phyloP scores from a whole-genome alignment of 92 coral and sea anemone genomes.

The Actinernus sp. region DNA sequence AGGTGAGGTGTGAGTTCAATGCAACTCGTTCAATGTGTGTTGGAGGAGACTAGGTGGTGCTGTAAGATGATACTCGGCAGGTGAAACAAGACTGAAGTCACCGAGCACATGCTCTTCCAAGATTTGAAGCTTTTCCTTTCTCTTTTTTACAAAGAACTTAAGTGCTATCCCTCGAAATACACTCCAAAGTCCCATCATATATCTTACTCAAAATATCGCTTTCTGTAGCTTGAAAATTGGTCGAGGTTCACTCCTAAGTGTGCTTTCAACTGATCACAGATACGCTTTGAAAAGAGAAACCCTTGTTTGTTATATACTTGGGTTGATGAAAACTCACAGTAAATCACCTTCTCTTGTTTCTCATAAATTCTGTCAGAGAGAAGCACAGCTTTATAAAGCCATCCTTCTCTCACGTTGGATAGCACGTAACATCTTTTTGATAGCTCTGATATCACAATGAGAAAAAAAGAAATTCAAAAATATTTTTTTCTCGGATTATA shows the following conservation, averaged over 20 bases:
- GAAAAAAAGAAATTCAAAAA: too few relatives aligned
- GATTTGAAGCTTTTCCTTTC: conserved; percentile 47
- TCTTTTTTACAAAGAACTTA: conserved; percentile 16
- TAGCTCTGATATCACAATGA: neutral
- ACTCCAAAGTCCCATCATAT: too few relatives aligned
- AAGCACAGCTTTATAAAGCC: neutral
- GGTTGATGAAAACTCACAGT: neutral
- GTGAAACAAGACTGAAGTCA: conserved; percentile 24
- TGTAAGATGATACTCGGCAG: conserved; percentile 43
- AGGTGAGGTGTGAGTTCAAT: conserved; percentile 7
- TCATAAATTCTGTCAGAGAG: neutral
- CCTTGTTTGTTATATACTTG: too few relatives aligned
- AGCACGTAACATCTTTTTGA: too few relatives aligned
- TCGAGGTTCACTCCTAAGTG: too few relatives aligned
- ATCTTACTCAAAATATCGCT: too few relatives aligned
- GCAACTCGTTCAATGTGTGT: too few relatives aligned
- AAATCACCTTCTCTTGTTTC: neutral
- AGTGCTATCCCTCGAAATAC: conserved; percentile 17
- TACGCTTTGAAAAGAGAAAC: too few relatives aligned
- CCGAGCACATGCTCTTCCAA: conserved; percentile 53
- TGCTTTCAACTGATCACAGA: too few relatives aligned
- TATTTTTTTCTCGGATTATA: neutral
- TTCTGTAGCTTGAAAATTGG: too few relatives aligned
- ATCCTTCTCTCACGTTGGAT: too few relatives aligned
- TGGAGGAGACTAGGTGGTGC: conserved; percentile 19